These are phyloP conservation scores for Micronycteris hirsuta DNA, from an alignment of 2,113 vertebrate genomes.

Conservation along the genomic window DNA sequence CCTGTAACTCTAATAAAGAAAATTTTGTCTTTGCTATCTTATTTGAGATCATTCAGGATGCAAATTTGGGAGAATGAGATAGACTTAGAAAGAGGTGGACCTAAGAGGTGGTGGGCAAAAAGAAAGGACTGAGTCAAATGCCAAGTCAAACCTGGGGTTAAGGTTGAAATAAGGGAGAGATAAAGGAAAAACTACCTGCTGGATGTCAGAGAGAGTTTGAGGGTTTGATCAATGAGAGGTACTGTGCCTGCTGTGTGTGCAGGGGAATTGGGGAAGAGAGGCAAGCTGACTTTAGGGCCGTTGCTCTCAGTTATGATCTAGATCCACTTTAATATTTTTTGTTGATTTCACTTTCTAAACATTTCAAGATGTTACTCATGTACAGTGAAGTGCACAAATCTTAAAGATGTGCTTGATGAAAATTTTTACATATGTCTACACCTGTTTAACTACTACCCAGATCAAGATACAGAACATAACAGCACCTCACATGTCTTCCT, in stretches of 20 bases:
- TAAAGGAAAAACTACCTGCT: neutral
- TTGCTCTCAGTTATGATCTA: neutral
- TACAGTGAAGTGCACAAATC: neutral
- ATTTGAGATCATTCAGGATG: neutral
- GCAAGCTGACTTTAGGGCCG: neutral
- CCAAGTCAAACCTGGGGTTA: neutral
- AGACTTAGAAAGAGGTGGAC: neutral
- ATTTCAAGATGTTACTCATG: neutral
- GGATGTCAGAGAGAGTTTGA: neutral
- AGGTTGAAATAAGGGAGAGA: neutral
- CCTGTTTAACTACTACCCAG: neutral
- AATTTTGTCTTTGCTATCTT: neutral
- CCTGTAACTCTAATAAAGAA: neutral
- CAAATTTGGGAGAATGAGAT: neutral
- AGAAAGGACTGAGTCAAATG: constrained; percentile 2
- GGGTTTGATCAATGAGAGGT: neutral
- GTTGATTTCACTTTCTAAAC: neutral
- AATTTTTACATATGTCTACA: neutral
- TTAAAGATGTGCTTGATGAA: neutral
- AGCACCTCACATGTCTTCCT: neutral
- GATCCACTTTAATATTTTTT: neutral
- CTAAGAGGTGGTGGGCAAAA: neutral
- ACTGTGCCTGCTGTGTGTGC: neutral
- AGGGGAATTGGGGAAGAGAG: neutral
- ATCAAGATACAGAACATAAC: neutral